These are phyloP conservation scores for Ascidia mentula DNA, from an alignment of 23 tunicate genomes.

Conservation along the genomic window DNA sequence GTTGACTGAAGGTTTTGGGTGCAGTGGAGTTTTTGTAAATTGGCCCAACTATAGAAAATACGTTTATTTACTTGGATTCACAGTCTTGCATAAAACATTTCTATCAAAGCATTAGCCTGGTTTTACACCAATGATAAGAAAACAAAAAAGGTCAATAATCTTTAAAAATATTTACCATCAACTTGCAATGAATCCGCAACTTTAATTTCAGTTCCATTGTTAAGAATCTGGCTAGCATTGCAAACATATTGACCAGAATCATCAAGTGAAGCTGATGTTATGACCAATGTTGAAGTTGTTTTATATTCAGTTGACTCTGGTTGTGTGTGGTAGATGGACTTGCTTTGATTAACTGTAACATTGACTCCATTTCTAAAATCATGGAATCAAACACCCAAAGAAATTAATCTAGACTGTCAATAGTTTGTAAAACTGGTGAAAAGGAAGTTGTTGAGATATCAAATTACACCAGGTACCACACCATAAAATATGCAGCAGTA, in stretches of 20 bases:
- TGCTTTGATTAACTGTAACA: neutral
- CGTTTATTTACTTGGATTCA: no score
- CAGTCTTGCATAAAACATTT: no score
- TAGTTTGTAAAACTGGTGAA: no score
- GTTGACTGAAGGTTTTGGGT: neutral
- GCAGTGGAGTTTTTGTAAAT: neutral
- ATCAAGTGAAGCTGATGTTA: neutral
- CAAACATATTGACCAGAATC: neutral
- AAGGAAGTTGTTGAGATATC: no score
- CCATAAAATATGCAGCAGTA: no score
- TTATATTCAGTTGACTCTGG: neutral
- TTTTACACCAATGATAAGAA: no score
- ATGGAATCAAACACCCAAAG: no score
- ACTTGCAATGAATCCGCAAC: neutral
- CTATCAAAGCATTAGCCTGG: no score
- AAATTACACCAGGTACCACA: no score
- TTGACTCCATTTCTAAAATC: neutral
- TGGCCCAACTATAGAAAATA: neutral
- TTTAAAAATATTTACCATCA: neutral
- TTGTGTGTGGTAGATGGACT: neutral
- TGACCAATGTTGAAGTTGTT: neutral
- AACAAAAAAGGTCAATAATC: no score
- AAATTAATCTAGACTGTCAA: no score
- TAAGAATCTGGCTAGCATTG: neutral
- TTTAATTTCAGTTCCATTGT: neutral